Evolutionary conservation across 30 jellyfish, hydroid and myxozoan genomes (phyloP).

Genomic region (Chironex yamaguchii): DNA sequence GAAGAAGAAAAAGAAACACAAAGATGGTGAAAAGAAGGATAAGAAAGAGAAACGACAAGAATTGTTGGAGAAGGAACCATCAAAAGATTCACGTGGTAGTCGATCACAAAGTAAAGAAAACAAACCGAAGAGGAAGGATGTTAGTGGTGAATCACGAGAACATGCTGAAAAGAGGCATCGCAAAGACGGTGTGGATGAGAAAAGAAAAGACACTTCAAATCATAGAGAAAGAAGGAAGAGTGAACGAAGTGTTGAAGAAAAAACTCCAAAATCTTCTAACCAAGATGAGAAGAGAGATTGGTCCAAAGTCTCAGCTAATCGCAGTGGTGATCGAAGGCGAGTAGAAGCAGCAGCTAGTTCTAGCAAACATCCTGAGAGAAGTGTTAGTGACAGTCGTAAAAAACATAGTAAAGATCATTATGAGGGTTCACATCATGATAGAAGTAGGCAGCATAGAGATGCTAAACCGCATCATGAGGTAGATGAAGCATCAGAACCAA

Average conservation of each 20-base stretch:
- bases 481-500: background rate
- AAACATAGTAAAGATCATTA: too few relatives aligned
- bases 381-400: too few relatives aligned
- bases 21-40: background rate
- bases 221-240: background rate
- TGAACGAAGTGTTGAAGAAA: too few relatives aligned
- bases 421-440: too few relatives aligned
- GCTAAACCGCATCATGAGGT: too few relatives aligned
- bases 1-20: slow-evolving; percentile 2
- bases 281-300: too few relatives aligned
- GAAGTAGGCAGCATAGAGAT: too few relatives aligned
- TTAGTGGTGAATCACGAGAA: background rate
- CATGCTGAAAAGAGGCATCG: background rate
- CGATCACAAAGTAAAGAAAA: background rate
- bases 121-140: background rate
- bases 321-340: too few relatives aligned
- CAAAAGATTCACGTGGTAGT: background rate
- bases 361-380: too few relatives aligned
- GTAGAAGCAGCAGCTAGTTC: too few relatives aligned
- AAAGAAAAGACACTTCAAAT: background rate
- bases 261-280: too few relatives aligned
- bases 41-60: background rate
- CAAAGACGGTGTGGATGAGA: background rate
- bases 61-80: background rate
- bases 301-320: too few relatives aligned